Evolutionary conservation across 2,888 invertebrate species (phyloP), one percentile per base, ranked within the genome.

Genomic region (Hybos culiciformis): DNA sequence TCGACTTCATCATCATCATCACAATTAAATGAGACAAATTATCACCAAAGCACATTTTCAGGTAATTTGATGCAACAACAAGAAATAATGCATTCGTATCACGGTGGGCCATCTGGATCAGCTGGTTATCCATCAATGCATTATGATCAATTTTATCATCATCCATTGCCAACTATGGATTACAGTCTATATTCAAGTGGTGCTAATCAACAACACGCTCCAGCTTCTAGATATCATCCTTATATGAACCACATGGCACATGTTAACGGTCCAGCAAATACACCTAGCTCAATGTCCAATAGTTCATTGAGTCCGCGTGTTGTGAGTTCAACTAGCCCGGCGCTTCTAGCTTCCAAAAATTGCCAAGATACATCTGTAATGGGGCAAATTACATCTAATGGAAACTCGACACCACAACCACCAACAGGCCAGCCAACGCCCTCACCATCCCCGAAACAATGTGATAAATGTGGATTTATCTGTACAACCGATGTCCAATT

Each of bases 391-490:
- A 48, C 60, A 54, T n/a, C n/a, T n/a, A 63, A 43, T 71, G 52
- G 53, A 62, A 67, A 49, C 64, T 68, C 11, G 70, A 66, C 54
- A 66, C 58, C 50, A 68, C 48, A 54, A 57, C 43, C 29, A 54
- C 54, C 46, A 60, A 58, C 37, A 60, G 60, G 75, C 55, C 77
- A 78, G 55, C 77, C 80, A 12, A 78, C 80, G 26, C 81, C 81
- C 33, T 79, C 81, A 12, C 74, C 80, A 1, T 79, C 78, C 46
- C 78, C 78, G 3, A 75, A 80, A 58, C 83, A 84, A 61, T 86
- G 86, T 63, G 86, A 87, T 59, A 85, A 86, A 62, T 87, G 87
- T 58, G 85, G 85, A 45, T 78, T 77, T 48, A 78, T 84, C 43
- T 84, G 80, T 58, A 81, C 83, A 58, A 80, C 82, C 33, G 79